Evolutionary conservation across 2,888 invertebrate genomes (phyloP).

Genomic region (Drosophila anomalipes): DNA sequence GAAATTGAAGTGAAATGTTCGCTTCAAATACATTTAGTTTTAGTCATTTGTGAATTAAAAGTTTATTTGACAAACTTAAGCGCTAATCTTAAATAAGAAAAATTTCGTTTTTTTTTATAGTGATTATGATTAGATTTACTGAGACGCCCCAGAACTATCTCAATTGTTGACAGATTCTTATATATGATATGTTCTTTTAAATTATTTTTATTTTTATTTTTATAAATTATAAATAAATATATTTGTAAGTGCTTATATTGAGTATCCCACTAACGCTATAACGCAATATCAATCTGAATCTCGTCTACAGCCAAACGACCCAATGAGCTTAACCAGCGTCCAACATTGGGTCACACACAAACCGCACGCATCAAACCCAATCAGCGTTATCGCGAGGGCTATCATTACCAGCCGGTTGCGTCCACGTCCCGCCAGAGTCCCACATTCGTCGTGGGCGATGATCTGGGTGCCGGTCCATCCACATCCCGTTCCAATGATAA

Average conservation of each 20-base stretch:
- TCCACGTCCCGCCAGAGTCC: slow-evolving; percentile 87
- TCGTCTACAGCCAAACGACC: slow-evolving; percentile 85
- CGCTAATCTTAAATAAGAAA: neutral
- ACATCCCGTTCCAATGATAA: slow-evolving; percentile 86
- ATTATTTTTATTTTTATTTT: neutral
- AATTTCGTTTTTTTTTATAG: neutral
- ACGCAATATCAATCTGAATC: neutral
- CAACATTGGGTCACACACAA: slow-evolving; percentile 85
- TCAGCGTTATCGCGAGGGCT: slow-evolving; percentile 86
- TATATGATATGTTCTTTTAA: fast-evolving
- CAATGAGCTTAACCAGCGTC: slow-evolving; percentile 86
- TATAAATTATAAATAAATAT: neutral
- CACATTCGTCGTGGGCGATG: slow-evolving; percentile 85
- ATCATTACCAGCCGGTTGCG: slow-evolving; percentile 86
- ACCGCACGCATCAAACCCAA: slow-evolving; percentile 84
- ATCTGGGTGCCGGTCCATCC: slow-evolving; percentile 85
- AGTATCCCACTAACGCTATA: neutral
- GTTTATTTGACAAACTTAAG: neutral
- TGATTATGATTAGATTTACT: neutral
- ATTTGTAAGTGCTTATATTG: neutral
- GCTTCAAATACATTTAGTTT: neutral
- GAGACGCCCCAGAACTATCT: neutral
- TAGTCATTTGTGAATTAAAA: too few species aligned
- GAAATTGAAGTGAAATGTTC: too few species aligned
- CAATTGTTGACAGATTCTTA: neutral